Evolutionary conservation across 2,888 invertebrate genomes (phyloP).

Genomic region (Tortrix viridana): DNA sequence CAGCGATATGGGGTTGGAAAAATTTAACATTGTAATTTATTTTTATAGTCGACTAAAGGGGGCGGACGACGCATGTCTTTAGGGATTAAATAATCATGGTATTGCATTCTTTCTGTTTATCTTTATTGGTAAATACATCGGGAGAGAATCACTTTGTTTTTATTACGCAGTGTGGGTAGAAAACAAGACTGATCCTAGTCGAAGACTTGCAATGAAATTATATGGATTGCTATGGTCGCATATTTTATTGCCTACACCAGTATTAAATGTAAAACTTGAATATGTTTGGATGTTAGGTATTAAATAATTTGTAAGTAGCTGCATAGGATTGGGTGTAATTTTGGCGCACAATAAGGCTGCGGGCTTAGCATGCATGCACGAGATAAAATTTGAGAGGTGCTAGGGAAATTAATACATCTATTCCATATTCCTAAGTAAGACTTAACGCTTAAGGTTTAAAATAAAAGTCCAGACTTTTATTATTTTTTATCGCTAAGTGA

Average conservation of each 20-base stretch:
- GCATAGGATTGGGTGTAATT: no score
- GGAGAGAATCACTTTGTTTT: constrained; percentile 36
- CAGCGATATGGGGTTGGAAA: constrained; percentile 69
- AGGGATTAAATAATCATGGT: constrained; percentile 72
- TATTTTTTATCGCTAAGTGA: no score
- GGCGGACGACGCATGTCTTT: constrained; percentile 58
- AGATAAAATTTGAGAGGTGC: no score
- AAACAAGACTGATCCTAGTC: constrained; percentile 3
- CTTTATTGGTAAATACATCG: constrained; percentile 52
- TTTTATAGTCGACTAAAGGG: constrained; percentile 69
- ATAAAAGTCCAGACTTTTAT: no score
- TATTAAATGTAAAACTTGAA: background rate
- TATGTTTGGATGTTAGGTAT: no score
- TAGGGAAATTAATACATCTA: no score
- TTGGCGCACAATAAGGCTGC: no score
- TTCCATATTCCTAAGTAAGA: no score
- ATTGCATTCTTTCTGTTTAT: constrained; percentile 61
- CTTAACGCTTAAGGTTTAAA: no score
- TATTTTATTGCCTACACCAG: background rate
- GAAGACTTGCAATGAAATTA: no score
- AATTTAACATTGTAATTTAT: constrained; percentile 82
- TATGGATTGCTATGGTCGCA: background rate
- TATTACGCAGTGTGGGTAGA: constrained; percentile 17
- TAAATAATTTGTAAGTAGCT: no score
- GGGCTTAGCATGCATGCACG: no score